phyloP scores from a whole-genome alignment of 2,113 vertebrate species.

The Perccottus glenii region DNA sequence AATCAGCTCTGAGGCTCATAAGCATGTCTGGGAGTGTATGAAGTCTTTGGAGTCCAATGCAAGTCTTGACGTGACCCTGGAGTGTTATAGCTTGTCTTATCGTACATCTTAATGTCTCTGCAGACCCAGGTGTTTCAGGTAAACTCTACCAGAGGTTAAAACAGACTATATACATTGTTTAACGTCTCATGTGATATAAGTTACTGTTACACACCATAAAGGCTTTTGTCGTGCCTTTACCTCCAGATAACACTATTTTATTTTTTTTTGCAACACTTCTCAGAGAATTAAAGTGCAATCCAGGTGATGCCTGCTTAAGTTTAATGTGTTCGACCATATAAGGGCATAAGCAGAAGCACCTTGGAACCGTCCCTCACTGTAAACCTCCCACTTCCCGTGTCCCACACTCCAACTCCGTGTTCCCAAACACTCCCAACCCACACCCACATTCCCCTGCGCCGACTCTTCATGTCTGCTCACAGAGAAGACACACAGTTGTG shows the following conservation, averaged over 20 bases:
- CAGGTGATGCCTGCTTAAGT: conserved; percentile 55
- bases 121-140: conserved; percentile 48
- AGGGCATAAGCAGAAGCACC: conserved; percentile 54
- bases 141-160: neutral
- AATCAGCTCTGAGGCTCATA: conserved; percentile 3
- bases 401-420: conserved; percentile 45
- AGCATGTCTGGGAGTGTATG: conserved; percentile 40
- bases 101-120: conserved; percentile 45
- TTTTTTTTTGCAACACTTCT: neutral
- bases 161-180: neutral
- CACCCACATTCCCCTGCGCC: conserved; percentile 58
- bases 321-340: conserved; percentile 69
- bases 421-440: conserved; percentile 48
- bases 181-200: neutral
- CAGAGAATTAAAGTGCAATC: conserved; percentile 35
- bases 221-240: neutral
- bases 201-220: neutral
- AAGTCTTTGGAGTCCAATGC: conserved; percentile 53
- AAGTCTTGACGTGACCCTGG: conserved; percentile 67
- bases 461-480: conserved; percentile 37
- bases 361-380: conserved; percentile 37
- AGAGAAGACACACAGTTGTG: conserved; percentile 38
- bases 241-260: neutral
- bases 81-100: conserved; percentile 41
- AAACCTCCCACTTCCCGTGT: conserved; percentile 50